Evolutionary conservation across 2,113 vertebrate species (phyloP).

Genomic region (Tragelaphus buxtoni): DNA sequence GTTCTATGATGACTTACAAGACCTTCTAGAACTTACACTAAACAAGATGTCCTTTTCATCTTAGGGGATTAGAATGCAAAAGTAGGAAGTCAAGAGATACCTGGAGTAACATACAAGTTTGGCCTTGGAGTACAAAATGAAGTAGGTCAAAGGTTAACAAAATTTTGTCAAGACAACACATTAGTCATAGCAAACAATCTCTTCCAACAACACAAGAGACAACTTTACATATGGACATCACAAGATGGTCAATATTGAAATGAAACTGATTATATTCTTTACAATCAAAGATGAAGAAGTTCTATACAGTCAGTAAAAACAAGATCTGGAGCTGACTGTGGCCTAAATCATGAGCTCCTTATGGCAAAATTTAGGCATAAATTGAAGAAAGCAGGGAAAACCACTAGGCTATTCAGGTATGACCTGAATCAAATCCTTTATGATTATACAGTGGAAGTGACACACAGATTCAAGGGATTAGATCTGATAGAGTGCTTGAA

Average conservation of each 20-base stretch:
- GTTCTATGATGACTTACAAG: background rate
- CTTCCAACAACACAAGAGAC: background rate
- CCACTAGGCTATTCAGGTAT: background rate
- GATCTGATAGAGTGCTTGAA: background rate
- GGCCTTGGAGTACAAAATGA: background rate
- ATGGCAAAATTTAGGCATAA: background rate
- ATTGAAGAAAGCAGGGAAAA: background rate
- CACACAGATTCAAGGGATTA: background rate
- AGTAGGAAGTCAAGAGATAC: background rate
- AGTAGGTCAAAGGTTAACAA: background rate
- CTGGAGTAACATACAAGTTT: background rate
- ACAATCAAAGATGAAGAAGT: background rate
- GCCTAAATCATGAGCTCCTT: background rate
- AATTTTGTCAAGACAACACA: background rate
- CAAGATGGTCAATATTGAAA: background rate
- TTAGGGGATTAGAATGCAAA: background rate
- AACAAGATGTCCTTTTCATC: background rate
- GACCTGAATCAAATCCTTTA: background rate
- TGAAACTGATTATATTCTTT: background rate
- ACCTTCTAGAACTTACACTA: background rate
- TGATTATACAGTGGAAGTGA: background rate
- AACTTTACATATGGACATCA: background rate
- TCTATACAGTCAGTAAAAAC: background rate
- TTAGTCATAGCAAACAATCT: background rate
- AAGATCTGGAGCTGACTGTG: background rate